Base-by-base conservation (phyloP, 2,888 invertebrate species). In the Idaea aversata region DNA sequence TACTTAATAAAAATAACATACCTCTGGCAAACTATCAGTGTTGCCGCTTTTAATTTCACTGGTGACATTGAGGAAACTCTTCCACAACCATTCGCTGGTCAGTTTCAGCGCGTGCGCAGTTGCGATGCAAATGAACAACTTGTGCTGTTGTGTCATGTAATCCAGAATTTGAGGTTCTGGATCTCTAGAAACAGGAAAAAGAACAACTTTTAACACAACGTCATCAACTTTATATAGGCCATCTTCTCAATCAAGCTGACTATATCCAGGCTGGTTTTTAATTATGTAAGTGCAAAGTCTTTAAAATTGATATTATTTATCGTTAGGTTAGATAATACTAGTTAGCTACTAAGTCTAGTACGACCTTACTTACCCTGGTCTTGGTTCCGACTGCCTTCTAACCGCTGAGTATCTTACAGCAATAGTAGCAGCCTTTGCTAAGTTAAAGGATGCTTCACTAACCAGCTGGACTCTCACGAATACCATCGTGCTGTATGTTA, bases 91-190 rank as follows among this genome's bases (percentile, higher is more conserved):
- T 64, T 90, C 93, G 0, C 97, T 96, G 0, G 95, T 94, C 69
- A 96, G 94, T 70, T 94, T 94, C 72, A 97, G 95, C 0, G 97
- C 97, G 76, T 97, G 96, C 61, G 96, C 94, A 4, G 96, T 94
- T 0, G 98, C 96, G 64, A 99, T 94, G 77, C 95, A 93, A 0
- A 98, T 98, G 77, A 99, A 97, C 34, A 99, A 85, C 87, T 98
- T 98, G 79, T 97, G 95, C 86, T 99, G 99, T 84, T 99, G 99
- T 0, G 98, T 98, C 66, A 96, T 95, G 81, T 97, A 99, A 80
- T 99, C 98, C 67, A 99, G 88, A 68, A 99, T 96, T 88, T 98
- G 97, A 0, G 96, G 95, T 84, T 99, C 98, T 0, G 95, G 95
- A 73, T 94, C 94, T 59, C 97, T 98, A 79, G 5, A 84, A 72